Evolutionary conservation across 2,797 vertebrate genomes (phyloP).

Genomic region (Euphonia xanthogaster): DNA sequence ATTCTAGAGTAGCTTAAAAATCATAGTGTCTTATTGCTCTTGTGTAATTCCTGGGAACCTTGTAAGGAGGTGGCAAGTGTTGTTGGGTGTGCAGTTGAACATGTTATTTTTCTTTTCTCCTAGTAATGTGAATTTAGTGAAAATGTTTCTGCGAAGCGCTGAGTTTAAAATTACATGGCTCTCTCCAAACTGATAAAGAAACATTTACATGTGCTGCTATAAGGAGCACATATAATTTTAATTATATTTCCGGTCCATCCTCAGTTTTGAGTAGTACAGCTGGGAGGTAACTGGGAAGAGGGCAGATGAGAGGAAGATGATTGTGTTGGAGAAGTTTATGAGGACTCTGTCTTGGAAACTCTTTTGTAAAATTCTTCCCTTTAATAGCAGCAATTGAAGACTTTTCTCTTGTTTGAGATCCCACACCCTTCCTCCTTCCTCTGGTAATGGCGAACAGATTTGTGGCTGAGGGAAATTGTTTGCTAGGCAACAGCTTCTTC

Average conservation of each 20-base stretch:
- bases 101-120: too few relatives aligned
- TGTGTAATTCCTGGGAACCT: not conserved
- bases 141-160: not conserved
- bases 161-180: not conserved
- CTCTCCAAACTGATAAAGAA: not conserved
- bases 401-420: not conserved
- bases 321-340: not conserved
- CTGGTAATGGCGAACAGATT: not conserved
- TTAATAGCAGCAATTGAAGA: not conserved
- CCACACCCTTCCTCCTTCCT: not conserved
- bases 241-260: not conserved
- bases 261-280: not conserved
- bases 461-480: not conserved
- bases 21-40: not conserved
- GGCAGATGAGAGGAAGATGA: not conserved
- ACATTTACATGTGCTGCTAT: not conserved
- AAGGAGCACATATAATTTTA: not conserved
- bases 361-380: not conserved
- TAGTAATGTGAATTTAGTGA: not conserved
- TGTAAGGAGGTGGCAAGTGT: not conserved
- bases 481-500: not conserved
- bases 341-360: not conserved
- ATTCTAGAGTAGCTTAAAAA: not conserved
- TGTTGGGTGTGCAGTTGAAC: not conserved
- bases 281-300: not conserved